Conservation (phyloP, 2,888 invertebrate genomes). For the Orthosia gothica region DNA sequence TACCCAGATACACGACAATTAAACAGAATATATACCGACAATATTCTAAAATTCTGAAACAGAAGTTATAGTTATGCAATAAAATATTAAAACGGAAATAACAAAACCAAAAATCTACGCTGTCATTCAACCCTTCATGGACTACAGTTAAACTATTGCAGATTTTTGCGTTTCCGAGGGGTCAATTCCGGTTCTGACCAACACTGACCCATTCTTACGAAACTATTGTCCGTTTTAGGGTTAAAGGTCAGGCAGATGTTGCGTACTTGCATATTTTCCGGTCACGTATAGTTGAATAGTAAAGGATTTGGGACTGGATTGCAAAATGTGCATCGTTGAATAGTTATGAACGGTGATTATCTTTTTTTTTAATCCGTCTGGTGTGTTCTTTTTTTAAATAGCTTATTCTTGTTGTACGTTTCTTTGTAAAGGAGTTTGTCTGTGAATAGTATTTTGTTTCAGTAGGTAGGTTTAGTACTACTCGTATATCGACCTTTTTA, state of each 20-base stretch:
- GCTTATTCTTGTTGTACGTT: too few relatives aligned
- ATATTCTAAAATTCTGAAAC: not conserved
- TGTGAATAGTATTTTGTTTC: too few relatives aligned
- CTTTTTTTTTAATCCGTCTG: not conserved
- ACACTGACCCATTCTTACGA: constrained; percentile 78
- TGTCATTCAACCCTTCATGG: constrained; percentile 1
- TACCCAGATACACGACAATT: not conserved
- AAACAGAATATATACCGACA: not conserved
- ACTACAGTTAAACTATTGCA: not conserved
- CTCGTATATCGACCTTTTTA: not conserved
- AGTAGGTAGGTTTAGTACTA: too few relatives aligned
- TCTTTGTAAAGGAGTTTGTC: too few relatives aligned
- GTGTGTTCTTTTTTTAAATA: too few relatives aligned
- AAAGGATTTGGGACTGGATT: constrained; percentile 21
- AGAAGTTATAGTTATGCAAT: not conserved
- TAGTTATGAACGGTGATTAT: not conserved
- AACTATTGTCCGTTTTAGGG: constrained; percentile 74
- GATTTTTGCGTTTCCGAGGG: constrained; percentile 26
- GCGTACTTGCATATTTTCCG: constrained; percentile 59
- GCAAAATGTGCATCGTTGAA: constrained; percentile 20
- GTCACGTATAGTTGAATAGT: constrained; percentile 33
- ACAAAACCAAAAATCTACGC: not conserved
- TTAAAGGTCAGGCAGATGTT: constrained; percentile 85
- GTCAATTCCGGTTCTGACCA: constrained; percentile 62
- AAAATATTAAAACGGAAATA: not conserved